Evolutionary conservation across 2,113 vertebrate species (phyloP).

Genomic region (Eupsittula cactorum): DNA sequence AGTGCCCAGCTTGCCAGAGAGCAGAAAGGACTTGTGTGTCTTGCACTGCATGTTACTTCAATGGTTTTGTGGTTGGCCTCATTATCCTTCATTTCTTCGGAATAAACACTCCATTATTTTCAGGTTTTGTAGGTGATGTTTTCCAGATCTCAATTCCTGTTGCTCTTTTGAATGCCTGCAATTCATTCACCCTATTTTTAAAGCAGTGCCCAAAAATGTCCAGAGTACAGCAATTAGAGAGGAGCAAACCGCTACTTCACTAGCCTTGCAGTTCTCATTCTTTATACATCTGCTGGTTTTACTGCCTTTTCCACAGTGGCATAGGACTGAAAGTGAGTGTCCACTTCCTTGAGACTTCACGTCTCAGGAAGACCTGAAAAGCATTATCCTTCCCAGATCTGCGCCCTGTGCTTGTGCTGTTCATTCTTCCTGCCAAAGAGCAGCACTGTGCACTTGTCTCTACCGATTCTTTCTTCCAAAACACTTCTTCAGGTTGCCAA

Average conservation of each 20-base stretch:
- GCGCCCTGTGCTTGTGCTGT: not conserved
- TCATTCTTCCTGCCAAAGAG: not conserved
- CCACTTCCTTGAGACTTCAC: not conserved
- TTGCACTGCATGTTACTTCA: not conserved
- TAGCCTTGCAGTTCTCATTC: not conserved
- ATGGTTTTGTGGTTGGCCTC: not conserved
- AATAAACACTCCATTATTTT: not conserved
- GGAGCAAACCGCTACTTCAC: not conserved
- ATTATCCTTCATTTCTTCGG: not conserved
- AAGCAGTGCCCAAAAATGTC: not conserved
- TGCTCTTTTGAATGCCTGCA: not conserved
- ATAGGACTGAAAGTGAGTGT: not conserved
- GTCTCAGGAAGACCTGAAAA: not conserved
- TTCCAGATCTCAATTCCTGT: constrained; percentile 5
- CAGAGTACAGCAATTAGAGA: not conserved
- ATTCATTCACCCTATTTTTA: not conserved
- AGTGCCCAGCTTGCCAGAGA: not conserved
- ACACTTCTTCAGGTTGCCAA: not conserved
- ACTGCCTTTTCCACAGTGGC: not conserved
- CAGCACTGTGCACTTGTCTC: not conserved
- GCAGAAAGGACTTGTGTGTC: not conserved
- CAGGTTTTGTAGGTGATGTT: not conserved
- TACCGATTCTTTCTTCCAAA: not conserved
- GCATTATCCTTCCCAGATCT: not conserved
- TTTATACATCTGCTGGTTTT: accelerated